Base-by-base conservation (phyloP, 2,797 vertebrate species). In the Moxostoma hubbsi region DNA sequence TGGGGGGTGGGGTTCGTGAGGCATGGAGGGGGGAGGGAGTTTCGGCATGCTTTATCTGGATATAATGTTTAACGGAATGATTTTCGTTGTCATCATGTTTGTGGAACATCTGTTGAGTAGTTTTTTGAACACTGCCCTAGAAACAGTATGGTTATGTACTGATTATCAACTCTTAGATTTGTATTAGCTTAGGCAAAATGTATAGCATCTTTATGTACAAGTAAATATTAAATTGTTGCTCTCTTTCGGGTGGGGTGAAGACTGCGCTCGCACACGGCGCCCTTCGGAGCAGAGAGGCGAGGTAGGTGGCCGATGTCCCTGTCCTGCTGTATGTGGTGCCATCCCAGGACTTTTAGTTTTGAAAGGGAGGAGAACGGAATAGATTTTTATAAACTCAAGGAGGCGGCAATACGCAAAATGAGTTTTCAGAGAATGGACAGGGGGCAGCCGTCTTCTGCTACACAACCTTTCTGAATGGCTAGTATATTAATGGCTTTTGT, bases 391-490 rank as follows among this genome's bases (percentile, higher is more conserved):
- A 85, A 83, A 84, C 75, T 73, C 70, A 86, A 88, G 83, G 24
- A 36, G 6, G 5, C 46, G 13, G 16, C 46, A 73, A 49, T 50
- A 36, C 36, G 36, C 36, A 36, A 36, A 59, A 83, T 81, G 83
- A 45, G 86, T 78, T 36, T 87, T 86, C 82, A 82, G 54, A n/a
- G 78, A 83, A 81, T 16, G 90, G 77, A n/a, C 83, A 1, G 46
- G 36, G 87, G 81, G 89, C 92, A 94, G 93, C 93, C 93, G 92
- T 93, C 93, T 86, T 91, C 91, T 90, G 92, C 88, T 93, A 92
- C 93, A 91, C 87, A 85, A 92, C 91, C 95, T 92, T 93, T 94
- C 90, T 94, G 92, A 95, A 95, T 94, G 91, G 95, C 94, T 97
- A 94, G 94, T 95, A 94, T 88, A 95, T 94, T 93, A 90, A 95